phyloP scores from a whole-genome alignment of 2,113 vertebrate species.

The Scartelaos histophorus region DNA sequence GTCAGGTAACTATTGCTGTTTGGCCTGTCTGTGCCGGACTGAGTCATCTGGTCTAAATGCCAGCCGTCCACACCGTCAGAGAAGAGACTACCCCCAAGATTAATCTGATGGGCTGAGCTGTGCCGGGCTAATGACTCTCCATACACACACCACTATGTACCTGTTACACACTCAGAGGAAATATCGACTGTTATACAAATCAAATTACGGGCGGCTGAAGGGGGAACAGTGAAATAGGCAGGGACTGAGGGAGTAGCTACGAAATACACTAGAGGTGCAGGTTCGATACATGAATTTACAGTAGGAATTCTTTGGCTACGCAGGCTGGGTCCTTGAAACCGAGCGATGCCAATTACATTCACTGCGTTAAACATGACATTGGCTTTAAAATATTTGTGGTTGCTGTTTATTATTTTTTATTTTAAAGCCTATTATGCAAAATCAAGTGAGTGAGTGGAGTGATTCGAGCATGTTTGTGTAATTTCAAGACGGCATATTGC shows the following conservation, averaged over 20 bases:
- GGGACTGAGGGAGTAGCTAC: background rate
- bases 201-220: slow-evolving; percentile 14
- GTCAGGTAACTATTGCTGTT: slow-evolving; percentile 40
- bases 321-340: slow-evolving; percentile 31
- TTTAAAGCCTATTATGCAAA: no score
- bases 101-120: slow-evolving; percentile 51
- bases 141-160: slow-evolving; percentile 12
- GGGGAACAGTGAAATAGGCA: background rate
- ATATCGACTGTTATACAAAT: slow-evolving; percentile 10
- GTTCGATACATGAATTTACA: background rate
- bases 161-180: slow-evolving; percentile 14
- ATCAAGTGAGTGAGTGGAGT: no score
- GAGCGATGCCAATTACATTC: slow-evolving; percentile 37
- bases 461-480: no score
- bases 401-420: background rate
- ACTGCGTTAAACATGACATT: background rate
- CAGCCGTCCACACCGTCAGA: slow-evolving; percentile 49
- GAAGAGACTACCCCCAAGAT: slow-evolving; percentile 31
- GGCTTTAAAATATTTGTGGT: background rate
- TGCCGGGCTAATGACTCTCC: slow-evolving; percentile 20
- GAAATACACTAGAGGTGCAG: background rate
- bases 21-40: slow-evolving; percentile 48
- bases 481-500: no score
- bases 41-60: slow-evolving; percentile 69
- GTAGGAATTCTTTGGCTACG: background rate